Base-by-base conservation (phyloP, 1,140 invertebrate species). In the Halesus radiatus region DNA sequence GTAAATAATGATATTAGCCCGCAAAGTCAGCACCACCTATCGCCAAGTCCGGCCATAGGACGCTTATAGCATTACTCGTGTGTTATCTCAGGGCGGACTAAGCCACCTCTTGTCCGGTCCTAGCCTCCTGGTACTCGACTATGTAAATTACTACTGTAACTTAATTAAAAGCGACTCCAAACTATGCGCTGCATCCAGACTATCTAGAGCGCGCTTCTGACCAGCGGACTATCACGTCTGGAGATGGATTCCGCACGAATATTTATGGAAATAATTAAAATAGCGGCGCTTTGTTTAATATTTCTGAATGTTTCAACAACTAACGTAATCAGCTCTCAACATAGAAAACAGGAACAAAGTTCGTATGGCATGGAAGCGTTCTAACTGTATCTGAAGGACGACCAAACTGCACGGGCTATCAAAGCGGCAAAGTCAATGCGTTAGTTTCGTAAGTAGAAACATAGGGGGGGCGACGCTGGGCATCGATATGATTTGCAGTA, bases 101-200 rank as follows among this genome's bases (percentile, higher is more conserved):
- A 56, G 20, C 70, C 70, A 45, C 53, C 50, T 50, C 68, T 16
- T 18, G 15, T 20, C 32, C 68, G 18, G 37, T 26, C 16, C 45
- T 73, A 26, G 16, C 16, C 70, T 23, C 18, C 52, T n/a, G 70
- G 62, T 66, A 66, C 53, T 53, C 70, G 7, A 26, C 52, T 56
- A 74, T 74, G 70, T 74, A 74, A 74, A 74, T 74, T 74, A 74
- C 70, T 54, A 56, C 18, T 74, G 70, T 74, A 74, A 74, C 70
- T 74, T 74, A 74, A 74, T 74, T 74, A 74, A 74, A 74, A 74
- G 70, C 70, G 70, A 74, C 50, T 74, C 50, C 70, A 74, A 74
- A 74, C 70, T 74, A 37, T 26, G 52, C 70, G 26, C 50, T 74
- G 70, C 70, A 74, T 74, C 70, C 53, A 45, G 20, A 73, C 45